Evolutionary conservation across 2,113 vertebrate genomes (phyloP).

Genomic region (Actinemys pallida): DNA sequence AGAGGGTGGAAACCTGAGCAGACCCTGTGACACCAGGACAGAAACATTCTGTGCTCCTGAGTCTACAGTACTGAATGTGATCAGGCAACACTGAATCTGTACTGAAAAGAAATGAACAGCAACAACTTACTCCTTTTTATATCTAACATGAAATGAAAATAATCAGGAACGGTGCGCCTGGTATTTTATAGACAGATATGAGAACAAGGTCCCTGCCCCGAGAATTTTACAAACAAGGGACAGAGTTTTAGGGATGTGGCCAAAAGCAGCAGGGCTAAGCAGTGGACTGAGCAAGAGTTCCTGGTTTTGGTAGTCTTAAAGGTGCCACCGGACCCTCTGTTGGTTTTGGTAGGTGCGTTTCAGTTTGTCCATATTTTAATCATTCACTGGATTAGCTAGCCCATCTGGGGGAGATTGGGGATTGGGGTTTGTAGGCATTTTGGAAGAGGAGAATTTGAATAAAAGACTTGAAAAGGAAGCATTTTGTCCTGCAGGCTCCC

Average conservation of each 20-base stretch:
- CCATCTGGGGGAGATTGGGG: not conserved
- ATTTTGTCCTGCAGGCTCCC: not conserved
- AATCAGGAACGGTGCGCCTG: not conserved
- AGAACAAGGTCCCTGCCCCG: not conserved
- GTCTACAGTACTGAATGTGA: not conserved
- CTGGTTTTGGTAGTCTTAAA: not conserved
- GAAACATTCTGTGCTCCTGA: not conserved
- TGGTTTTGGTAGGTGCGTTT: not conserved
- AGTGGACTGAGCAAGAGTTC: accelerated
- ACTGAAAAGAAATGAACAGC: not conserved
- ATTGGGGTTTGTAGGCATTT: not conserved
- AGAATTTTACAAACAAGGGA: not conserved
- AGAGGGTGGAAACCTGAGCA: too few relatives aligned
- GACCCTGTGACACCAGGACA: too few relatives aligned
- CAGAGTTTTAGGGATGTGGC: accelerated
- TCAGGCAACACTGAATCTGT: accelerated
- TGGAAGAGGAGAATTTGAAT: not conserved
- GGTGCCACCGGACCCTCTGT: too few relatives aligned
- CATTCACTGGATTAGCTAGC: not conserved
- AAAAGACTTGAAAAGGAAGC: not conserved
- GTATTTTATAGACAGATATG: not conserved
- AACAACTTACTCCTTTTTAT: accelerated
- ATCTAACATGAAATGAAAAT: too few relatives aligned
- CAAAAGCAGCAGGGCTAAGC: not conserved
- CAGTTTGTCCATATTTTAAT: too few relatives aligned